Percentiles rank a stretch among this genome's conserved stretches.
Conservation (phyloP, 2,888 invertebrate species). For the Melanotus villosus region DNA sequence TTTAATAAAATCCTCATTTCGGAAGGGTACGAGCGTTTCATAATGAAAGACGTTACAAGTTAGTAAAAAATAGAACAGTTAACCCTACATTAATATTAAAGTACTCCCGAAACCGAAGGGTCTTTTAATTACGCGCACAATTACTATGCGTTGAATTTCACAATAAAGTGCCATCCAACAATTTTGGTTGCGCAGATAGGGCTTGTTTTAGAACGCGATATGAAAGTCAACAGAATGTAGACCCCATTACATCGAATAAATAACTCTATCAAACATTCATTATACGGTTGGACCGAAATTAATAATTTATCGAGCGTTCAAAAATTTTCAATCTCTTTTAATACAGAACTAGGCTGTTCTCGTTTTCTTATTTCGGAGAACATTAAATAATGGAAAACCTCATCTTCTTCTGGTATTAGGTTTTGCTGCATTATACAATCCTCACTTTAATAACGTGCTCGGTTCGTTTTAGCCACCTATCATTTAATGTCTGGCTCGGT, state of each 20-base stretch:
- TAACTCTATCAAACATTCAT: constrained; percentile 22
- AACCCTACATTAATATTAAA: constrained; percentile 19
- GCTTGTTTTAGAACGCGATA: background rate
- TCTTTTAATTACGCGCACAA: constrained; percentile 9
- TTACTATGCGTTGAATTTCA: background rate
- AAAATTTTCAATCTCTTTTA: constrained; percentile 26
- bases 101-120: constrained; percentile 9
- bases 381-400: constrained; percentile 24
- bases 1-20: no score
- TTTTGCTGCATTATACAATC: constrained; percentile 16
- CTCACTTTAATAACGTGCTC: constrained; percentile 8
- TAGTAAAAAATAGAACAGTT: constrained; percentile 17
- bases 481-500: constrained; percentile 1
- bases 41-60: background rate
- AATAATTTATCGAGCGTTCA: constrained; percentile 25
- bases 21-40: no score
- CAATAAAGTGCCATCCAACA: background rate
- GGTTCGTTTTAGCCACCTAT: constrained; percentile 7
- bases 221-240: constrained; percentile 20
- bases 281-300: constrained; percentile 26
- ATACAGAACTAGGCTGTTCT: constrained; percentile 13
- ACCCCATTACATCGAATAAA: constrained; percentile 20
- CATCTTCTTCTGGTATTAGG: constrained; percentile 17
- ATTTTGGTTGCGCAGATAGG: background rate
- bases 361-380: constrained; percentile 19